These are phyloP conservation scores for Phyllotreta striolata DNA, from an alignment of 2,888 invertebrate genomes.

Conservation along the genomic window DNA sequence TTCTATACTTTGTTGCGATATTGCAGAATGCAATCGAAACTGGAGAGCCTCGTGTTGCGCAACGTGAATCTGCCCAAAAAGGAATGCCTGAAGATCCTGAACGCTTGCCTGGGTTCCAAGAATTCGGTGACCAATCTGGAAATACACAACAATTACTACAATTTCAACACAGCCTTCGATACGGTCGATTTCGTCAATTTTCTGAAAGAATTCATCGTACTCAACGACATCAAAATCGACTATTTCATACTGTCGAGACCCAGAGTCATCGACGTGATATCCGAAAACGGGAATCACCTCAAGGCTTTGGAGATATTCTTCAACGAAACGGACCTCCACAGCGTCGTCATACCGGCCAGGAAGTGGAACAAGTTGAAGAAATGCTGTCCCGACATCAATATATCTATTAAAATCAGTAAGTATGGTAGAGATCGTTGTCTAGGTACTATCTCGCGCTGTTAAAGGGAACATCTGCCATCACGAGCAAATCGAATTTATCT, in stretches of 20 bases:
- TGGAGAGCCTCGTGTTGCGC: conserved; percentile 58
- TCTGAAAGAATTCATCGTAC: conserved; percentile 57
- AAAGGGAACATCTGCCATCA: conserved; percentile 59
- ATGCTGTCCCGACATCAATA: conserved; percentile 59
- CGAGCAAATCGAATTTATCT: conserved; percentile 59
- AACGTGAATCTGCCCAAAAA: conserved; percentile 61
- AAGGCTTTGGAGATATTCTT: conserved; percentile 59
- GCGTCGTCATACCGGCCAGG: conserved; percentile 57
- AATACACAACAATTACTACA: conserved; percentile 61
- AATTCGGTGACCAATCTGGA: conserved; percentile 58
- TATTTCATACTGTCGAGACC: conserved; percentile 61
- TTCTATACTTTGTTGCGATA: not conserved
- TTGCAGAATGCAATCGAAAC: conserved; percentile 59
- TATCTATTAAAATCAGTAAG: conserved; percentile 51
- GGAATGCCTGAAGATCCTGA: conserved; percentile 60
- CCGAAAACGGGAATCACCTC: conserved; percentile 56
- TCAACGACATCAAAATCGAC: conserved; percentile 60
- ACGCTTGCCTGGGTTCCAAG: conserved; percentile 57
- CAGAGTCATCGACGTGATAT: conserved; percentile 58
- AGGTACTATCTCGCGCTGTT: conserved; percentile 23
- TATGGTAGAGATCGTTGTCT: conserved; percentile 6
- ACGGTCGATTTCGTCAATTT: conserved; percentile 48
- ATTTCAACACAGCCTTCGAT: conserved; percentile 54
- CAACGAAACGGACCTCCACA: conserved; percentile 60
- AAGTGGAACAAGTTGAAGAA: conserved; percentile 59